Conservation (phyloP, 2,888 invertebrate species). For the Lampropteryx suffumata region DNA sequence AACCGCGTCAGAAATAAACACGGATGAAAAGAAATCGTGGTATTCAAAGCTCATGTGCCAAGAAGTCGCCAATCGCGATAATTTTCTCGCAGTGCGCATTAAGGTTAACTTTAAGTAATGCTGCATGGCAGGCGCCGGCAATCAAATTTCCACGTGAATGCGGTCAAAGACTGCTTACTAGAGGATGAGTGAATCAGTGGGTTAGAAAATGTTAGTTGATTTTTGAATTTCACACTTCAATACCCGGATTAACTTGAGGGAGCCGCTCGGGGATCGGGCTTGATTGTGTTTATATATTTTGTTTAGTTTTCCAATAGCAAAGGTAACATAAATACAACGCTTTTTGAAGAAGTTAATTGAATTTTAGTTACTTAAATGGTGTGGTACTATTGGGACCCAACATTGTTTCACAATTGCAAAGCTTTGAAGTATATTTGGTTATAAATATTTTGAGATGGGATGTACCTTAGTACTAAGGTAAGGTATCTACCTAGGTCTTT, state of each 20-base stretch:
- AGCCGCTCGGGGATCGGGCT: slow-evolving; percentile 32
- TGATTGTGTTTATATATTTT: slow-evolving; percentile 54
- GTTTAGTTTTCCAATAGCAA: slow-evolving; percentile 7
- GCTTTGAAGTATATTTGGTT: too few species aligned
- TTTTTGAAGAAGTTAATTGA: not conserved
- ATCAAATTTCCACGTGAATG: not conserved
- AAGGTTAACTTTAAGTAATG: too few species aligned
- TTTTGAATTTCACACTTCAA: slow-evolving; percentile 78
- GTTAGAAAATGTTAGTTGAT: slow-evolving; percentile 80
- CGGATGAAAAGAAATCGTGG: too few species aligned
- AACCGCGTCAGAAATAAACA: too few species aligned
- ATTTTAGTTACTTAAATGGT: not conserved
- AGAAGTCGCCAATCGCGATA: too few species aligned
- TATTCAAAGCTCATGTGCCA: too few species aligned
- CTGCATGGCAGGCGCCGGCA: not conserved
- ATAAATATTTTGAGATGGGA: too few species aligned
- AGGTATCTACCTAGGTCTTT: not conserved
- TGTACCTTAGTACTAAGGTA: too few species aligned
- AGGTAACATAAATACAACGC: slow-evolving; percentile 1
- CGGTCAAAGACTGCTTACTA: slow-evolving; percentile 51
- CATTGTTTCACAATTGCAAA: too few species aligned
- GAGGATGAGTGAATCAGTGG: slow-evolving; percentile 73
- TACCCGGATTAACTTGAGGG: slow-evolving; percentile 58
- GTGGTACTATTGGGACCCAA: not conserved
- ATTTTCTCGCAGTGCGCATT: too few species aligned